Evolutionary conservation across 2,797 vertebrate genomes (phyloP).

Genomic region (Vespertilio murinus): DNA sequence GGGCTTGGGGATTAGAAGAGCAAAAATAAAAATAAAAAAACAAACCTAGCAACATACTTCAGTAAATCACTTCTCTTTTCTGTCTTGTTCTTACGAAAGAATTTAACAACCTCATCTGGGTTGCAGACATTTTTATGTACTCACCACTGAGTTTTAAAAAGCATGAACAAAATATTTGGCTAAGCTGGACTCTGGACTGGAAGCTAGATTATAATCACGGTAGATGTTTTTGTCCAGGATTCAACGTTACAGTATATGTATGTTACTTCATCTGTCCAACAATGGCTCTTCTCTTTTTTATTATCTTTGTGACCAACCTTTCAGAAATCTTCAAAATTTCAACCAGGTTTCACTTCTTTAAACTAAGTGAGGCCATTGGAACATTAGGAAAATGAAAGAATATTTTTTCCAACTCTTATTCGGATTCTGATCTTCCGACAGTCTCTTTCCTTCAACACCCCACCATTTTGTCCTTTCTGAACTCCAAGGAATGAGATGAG

Average conservation of each 20-base stretch:
- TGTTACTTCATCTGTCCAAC: not conserved
- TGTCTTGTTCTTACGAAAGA: constrained; percentile 68
- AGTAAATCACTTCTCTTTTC: constrained; percentile 73
- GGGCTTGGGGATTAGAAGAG: constrained; percentile 72
- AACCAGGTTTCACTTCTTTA: constrained; percentile 43
- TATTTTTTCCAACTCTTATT: constrained; percentile 32
- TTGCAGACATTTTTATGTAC: constrained; percentile 73
- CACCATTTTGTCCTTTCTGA: constrained; percentile 51
- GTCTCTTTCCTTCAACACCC: not conserved
- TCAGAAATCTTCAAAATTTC: constrained; percentile 43
- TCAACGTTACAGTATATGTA: not conserved
- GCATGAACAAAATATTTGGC: constrained; percentile 59
- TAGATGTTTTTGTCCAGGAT: not conserved
- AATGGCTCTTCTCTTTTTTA: not conserved
- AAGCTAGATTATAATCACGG: constrained; percentile 5
- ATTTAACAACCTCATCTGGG: constrained; percentile 72
- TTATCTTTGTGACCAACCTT: constrained; percentile 9
- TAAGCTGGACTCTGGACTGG: constrained; percentile 33
- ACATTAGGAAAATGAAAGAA: not conserved
- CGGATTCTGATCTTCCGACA: not conserved
- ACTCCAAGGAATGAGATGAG: not conserved
- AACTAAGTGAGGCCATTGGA: constrained; percentile 10
- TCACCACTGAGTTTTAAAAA: constrained; percentile 66
- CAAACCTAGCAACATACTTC: constrained; percentile 50
- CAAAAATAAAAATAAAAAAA: constrained; percentile 79